Conservation (phyloP, 2,888 invertebrate species). For the Pseudanteris insignis region DNA sequence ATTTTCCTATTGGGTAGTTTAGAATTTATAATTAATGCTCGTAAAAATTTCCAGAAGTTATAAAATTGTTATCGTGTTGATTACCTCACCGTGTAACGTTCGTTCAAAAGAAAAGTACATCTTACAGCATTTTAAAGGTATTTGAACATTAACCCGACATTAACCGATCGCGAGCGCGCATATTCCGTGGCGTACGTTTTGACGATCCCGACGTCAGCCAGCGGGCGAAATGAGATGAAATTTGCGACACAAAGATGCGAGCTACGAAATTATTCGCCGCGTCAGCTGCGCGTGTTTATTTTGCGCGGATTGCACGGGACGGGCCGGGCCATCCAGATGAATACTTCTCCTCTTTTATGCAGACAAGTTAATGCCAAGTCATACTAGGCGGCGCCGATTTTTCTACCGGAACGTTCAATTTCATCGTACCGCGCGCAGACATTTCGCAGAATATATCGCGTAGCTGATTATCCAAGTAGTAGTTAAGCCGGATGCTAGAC, state of each 20-base stretch:
- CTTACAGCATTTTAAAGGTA: too few relatives aligned
- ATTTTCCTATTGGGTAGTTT: too few relatives aligned
- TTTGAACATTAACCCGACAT: too few relatives aligned
- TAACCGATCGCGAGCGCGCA: too few relatives aligned
- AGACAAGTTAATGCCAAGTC: slow-evolving; percentile 40
- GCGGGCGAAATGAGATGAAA: slow-evolving; percentile 8
- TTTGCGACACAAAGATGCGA: slow-evolving; percentile 16
- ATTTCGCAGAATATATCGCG: slow-evolving; percentile 37
- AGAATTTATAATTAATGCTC: too few relatives aligned
- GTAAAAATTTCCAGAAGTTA: too few relatives aligned
- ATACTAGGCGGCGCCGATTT: slow-evolving; percentile 32
- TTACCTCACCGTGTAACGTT: too few relatives aligned
- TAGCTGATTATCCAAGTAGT: slow-evolving; percentile 38
- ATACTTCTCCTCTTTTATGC: slow-evolving; percentile 37
- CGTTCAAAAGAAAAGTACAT: too few relatives aligned
- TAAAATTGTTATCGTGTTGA: too few relatives aligned
- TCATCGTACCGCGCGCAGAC: slow-evolving; percentile 32
- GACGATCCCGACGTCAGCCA: too few relatives aligned
- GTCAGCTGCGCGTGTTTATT: slow-evolving; percentile 31
- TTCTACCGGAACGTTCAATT: slow-evolving; percentile 40
- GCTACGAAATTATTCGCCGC: slow-evolving; percentile 19
- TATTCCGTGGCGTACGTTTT: too few relatives aligned
- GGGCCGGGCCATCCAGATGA: slow-evolving; percentile 25
- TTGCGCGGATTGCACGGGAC: slow-evolving; percentile 23
- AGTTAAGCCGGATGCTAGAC: slow-evolving; percentile 43